These are phyloP conservation scores for Glaucomys volans DNA, from an alignment of 2,113 vertebrate species.

Conservation along the genomic window DNA sequence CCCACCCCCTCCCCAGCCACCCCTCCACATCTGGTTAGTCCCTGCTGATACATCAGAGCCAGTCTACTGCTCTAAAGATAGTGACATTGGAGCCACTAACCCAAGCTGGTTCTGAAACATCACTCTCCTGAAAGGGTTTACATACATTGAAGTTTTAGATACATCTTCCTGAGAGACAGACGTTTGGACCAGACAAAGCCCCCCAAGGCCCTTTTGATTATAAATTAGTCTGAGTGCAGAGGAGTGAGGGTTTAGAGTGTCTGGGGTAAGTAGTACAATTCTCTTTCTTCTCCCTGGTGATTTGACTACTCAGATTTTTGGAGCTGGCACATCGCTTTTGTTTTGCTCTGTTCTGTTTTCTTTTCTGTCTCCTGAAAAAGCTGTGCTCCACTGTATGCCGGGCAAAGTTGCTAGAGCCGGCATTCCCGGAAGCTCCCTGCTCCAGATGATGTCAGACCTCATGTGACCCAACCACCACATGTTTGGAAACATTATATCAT, in stretches of 20 bases:
- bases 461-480: not conserved
- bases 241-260: not conserved
- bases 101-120: not conserved
- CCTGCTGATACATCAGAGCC: not conserved
- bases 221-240: not conserved
- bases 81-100: not conserved
- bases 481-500: constrained; percentile 38
- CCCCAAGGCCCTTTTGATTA: not conserved
- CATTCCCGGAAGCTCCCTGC: constrained; percentile 53
- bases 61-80: not conserved
- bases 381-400: not conserved
- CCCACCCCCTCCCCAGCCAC: not conserved
- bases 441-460: constrained; percentile 40
- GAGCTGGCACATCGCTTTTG: not conserved
- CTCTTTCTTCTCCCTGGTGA: not conserved
- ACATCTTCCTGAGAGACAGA: not conserved
- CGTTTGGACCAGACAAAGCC: not conserved
- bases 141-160: not conserved
- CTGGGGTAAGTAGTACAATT: not conserved
- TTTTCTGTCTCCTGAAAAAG: constrained; percentile 33
- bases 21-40: not conserved
- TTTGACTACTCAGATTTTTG: not conserved
- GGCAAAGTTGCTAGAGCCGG: constrained; percentile 30
- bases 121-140: not conserved
- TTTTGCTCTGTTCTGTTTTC: not conserved